These are phyloP conservation scores for Neosalanx taihuensis DNA, from an alignment of 2,797 vertebrate species.

Conservation along the genomic window DNA sequence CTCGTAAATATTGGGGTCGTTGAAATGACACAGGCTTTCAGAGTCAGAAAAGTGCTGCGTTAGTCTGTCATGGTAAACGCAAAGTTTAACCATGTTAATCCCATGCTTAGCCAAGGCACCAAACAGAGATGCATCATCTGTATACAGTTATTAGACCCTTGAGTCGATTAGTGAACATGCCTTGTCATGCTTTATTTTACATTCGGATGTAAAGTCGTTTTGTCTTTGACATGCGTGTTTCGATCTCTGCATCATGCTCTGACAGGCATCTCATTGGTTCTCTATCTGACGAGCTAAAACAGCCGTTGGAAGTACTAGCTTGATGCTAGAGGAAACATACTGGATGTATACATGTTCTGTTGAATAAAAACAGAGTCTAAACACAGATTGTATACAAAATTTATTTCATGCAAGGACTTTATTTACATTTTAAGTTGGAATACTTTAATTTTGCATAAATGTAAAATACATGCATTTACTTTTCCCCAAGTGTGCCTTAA, in stretches of 20 bases:
- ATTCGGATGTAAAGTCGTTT: constrained; percentile 51
- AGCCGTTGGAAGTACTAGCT: constrained; percentile 50
- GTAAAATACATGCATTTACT: constrained; percentile 96
- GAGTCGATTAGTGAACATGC: constrained; percentile 68
- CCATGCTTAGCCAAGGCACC: constrained; percentile 71
- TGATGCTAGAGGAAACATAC: constrained; percentile 45
- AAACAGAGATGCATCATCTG: constrained; percentile 53
- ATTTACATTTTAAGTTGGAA: constrained; percentile 78
- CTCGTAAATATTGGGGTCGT: constrained; percentile 45
- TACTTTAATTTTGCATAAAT: constrained; percentile 91
- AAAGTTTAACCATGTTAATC: constrained; percentile 74
- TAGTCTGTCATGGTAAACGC: constrained; percentile 71
- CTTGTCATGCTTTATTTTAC: constrained; percentile 62
- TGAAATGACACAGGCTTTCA: constrained; percentile 56
- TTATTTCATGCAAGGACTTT: constrained; percentile 99
- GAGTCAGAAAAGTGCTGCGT: constrained; percentile 65
- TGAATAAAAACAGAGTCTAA: constrained; percentile 80
- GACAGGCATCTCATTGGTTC: constrained; percentile 51
- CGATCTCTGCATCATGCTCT: constrained; percentile 63
- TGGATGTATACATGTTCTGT: constrained; percentile 68
- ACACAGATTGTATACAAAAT: constrained; percentile 90
- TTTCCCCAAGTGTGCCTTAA: constrained; percentile 88
- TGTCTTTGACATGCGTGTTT: constrained; percentile 66
- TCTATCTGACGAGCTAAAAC: constrained; percentile 63
- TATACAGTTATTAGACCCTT: constrained; percentile 54